A percentile compares a stretch with the other conserved stretches of the same genome.
These are phyloP conservation scores for Diloba caeruleocephala DNA, from an alignment of 2,888 invertebrate genomes.

Conservation along the genomic window DNA sequence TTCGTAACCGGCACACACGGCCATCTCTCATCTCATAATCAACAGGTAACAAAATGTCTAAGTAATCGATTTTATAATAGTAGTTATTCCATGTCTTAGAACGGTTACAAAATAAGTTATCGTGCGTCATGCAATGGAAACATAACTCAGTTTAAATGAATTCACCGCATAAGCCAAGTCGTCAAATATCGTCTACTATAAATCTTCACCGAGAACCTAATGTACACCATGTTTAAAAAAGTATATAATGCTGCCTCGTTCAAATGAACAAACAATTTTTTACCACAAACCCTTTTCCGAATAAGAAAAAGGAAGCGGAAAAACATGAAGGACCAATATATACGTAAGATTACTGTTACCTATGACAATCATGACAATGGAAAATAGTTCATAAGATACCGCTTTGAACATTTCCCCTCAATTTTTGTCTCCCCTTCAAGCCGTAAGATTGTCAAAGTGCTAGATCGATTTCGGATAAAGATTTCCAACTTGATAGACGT, in stretches of 20 bases:
- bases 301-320: constrained; percentile 30
- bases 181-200: constrained; percentile 55
- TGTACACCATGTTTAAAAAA: constrained; percentile 35
- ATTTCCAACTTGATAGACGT: constrained; percentile 18
- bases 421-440: constrained; percentile 13
- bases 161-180: constrained; percentile 55
- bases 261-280: constrained; percentile 37
- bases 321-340: constrained; percentile 16
- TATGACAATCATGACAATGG: constrained; percentile 12
- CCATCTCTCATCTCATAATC: constrained; percentile 53
- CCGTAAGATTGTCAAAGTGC: constrained; percentile 24
- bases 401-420: constrained; percentile 13
- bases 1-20: too few species aligned
- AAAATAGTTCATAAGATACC: constrained; percentile 17
- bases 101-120: constrained; percentile 63
- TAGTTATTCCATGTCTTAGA: constrained; percentile 63
- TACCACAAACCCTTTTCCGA: constrained; percentile 22
- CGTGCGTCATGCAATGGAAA: constrained; percentile 64
- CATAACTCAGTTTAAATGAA: constrained; percentile 63
- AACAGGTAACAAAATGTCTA: constrained; percentile 57
- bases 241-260: constrained; percentile 19
- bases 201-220: constrained; percentile 45
- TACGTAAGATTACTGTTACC: constrained; percentile 28
- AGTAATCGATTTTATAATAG: constrained; percentile 61
- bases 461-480: constrained; percentile 36